These are phyloP conservation scores for Podarcis siculus DNA, from an alignment of 2,797 vertebrate species.

Conservation along the genomic window DNA sequence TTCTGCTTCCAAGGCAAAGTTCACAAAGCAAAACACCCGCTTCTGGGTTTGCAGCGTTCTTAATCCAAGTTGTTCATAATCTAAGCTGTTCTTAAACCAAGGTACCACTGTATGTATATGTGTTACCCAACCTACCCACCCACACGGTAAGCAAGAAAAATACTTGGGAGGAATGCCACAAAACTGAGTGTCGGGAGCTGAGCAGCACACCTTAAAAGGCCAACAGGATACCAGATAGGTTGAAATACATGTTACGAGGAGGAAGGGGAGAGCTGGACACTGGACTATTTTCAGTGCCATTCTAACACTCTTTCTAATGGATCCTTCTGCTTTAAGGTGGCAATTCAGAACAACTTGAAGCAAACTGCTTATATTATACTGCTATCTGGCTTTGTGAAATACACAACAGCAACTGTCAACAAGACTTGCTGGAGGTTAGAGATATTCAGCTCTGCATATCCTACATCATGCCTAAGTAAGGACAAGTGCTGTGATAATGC, in stretches of 20 bases:
- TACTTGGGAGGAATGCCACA: neutral
- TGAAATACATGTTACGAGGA: neutral
- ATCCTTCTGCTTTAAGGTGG: no score
- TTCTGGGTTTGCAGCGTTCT: no score
- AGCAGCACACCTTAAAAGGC: neutral
- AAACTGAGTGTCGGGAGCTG: neutral
- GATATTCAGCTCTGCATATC: constrained; percentile 63
- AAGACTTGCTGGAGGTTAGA: constrained; percentile 65
- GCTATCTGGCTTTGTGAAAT: constrained; percentile 48
- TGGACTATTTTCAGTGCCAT: neutral
- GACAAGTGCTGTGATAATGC: constrained; percentile 60
- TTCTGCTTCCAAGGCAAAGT: no score
- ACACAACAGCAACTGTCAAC: constrained; percentile 56
- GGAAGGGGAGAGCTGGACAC: neutral
- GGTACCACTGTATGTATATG: no score
- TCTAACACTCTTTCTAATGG: no score
- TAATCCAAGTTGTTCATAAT: no score
- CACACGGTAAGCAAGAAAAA: neutral
- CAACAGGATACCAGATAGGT: neutral
- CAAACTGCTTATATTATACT: neutral
- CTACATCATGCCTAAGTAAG: constrained; percentile 53
- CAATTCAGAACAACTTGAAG: neutral
- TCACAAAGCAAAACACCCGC: no score
- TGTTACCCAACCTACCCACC: neutral
- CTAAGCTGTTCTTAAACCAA: no score